Evolutionary conservation across 1,140 invertebrate species (phyloP), one percentile per base, ranked within the genome.

Genomic region (Drosophila rhopaloa): DNA sequence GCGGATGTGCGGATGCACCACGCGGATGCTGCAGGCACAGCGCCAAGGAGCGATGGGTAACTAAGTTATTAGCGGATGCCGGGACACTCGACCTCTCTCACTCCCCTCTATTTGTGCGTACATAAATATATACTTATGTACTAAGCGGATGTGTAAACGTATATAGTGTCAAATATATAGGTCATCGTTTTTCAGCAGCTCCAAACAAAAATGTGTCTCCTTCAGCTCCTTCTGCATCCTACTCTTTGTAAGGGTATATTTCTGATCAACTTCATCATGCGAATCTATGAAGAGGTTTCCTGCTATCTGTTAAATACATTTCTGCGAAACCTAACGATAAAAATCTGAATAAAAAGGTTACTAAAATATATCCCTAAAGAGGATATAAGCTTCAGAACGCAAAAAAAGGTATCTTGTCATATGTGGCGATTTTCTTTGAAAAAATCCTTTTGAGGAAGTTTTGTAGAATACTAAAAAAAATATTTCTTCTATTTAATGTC

Each of bases 1-100:
- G 32, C 54, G 51, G 63, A 63, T 63, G 56, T 50, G 32, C 54
- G 51, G 63, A 63, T 63, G 56, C 27, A 41, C 10, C 29, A n/a
- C 24, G 29, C 54, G 51, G 60, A 71, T 71, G 68, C 44, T 44
- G 60, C 48, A 76, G 60, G 81, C 71, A 77, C 55, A 77, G 50
- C 47, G 76, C 76, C 70, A 84, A 76, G 81, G 55, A 62, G 54
- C 44, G 50, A 50, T 29, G 51, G 44, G 76, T 77, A 84, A 84
- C 81, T 84, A 62, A 84, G 76, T 84, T 84, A 80, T 84, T 84
- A 84, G 76, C 81, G 76, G 72, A 83, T 84, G 43, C 67, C 67
- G 57, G 50, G 10, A 10, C 48, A n/a, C 57, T 59, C 43, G 43
- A 35, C 32, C 50, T 32, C 19, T 5, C 60, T 38, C 14, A 24